Evolutionary conservation across 2,113 vertebrate species (phyloP), one percentile per base, ranked within the genome.

Genomic region (Elachura formosa): DNA sequence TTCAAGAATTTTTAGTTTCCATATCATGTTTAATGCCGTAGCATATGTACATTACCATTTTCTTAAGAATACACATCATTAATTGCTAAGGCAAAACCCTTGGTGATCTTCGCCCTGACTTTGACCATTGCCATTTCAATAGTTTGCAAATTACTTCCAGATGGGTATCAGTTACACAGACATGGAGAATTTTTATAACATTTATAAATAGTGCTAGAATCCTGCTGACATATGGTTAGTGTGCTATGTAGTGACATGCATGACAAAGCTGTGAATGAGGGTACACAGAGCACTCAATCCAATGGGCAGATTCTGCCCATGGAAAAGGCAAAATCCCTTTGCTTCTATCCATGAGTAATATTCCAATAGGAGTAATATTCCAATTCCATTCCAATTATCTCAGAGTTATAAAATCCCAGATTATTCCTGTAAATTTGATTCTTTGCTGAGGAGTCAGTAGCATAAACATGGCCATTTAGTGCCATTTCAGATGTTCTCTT

Each of bases 81-180:
- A 98, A 96, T 84, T 91, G 87, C 82, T 78, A 80, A 49, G 82
- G 91, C 93, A 95, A 97, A 95, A 63, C 29, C 36, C 78, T 94
- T 91, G 79, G 91, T 94, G 96, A 95, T 96, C 96, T 96, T 84
- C 94, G 95, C 71, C 12, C 89, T 56, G 83, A 75, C 79, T 96
- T 88, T 84, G 93, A 88, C 85, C 87, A 90, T 36, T 94, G 85
- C 59, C 10, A 40, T 96, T 95, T 93, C 87, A 97, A 58, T 96
- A 84, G 91, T 43, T 75, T 45, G 66, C 71, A 97, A 98, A 98
- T 97, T 89, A 96, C 68, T 98, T 98, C 96, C 97, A 98, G 97
- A 97, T 97, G 97, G 89, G 75, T 96, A 95, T 93, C 94, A 40
- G 92, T 96, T 95, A 95, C 95, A 94, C 55, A 82, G 59, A 68